Conservation (phyloP, 1,140 invertebrate genomes). For the Aleiodes sp. region DNA sequence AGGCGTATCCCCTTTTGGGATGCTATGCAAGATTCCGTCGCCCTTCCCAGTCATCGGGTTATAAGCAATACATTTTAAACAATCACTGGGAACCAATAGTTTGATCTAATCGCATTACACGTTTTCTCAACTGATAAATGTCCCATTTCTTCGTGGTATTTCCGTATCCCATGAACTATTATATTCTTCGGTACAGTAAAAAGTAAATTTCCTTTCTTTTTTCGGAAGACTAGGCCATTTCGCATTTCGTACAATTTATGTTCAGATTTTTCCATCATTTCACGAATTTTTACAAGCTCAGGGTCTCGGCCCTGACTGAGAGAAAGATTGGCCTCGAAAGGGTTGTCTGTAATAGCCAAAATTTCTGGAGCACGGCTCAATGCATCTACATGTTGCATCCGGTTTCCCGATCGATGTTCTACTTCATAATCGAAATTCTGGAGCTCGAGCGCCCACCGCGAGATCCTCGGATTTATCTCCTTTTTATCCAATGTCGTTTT, state of each 20-base stretch:
- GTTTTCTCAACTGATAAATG: conserved; percentile 41
- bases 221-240: conserved; percentile 39
- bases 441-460: background rate
- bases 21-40: conserved; percentile 26
- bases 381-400: background rate
- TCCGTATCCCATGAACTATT: conserved; percentile 34
- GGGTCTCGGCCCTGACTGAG: conserved; percentile 35
- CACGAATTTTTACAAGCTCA: conserved; percentile 26
- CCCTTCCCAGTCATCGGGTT: background rate
- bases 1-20: conserved; percentile 39
- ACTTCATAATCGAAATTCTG: background rate
- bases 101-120: background rate
- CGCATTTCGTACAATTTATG: conserved; percentile 35
- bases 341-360: conserved; percentile 17
- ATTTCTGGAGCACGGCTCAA: conserved; percentile 34
- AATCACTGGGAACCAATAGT: conserved; percentile 44
- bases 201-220: conserved; percentile 26
- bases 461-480: background rate
- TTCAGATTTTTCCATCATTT: conserved; percentile 17
- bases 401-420: background rate
- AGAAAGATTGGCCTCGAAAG: conserved; percentile 21
- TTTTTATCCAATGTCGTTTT: background rate
- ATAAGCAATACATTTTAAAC: conserved; percentile 41
- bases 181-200: conserved; percentile 43
- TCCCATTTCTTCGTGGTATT: conserved; percentile 40